Percentiles rank a stretch among this genome's conserved stretches.
phyloP scores from a whole-genome alignment of 2,797 vertebrate species.

The Ispidina lecontei region DNA sequence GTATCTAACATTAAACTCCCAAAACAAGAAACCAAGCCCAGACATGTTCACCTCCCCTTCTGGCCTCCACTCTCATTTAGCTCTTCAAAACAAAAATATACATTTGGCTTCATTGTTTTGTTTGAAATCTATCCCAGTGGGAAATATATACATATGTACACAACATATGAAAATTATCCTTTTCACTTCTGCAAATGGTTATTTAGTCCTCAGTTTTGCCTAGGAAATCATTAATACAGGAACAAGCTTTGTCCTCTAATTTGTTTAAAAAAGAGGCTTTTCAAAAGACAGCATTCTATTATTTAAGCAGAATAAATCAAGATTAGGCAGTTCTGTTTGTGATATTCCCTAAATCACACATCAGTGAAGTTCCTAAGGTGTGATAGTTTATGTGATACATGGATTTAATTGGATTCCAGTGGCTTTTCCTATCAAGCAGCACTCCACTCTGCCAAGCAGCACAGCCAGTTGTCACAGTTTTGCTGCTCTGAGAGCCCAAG shows the following conservation, averaged over 20 bases:
- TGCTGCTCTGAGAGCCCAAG: neutral
- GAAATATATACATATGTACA: neutral
- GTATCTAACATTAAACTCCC: slow-evolving; percentile 20
- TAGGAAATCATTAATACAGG: neutral
- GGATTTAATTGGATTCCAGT: neutral
- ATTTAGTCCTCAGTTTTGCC: neutral
- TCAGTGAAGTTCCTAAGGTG: neutral
- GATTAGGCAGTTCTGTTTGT: neutral
- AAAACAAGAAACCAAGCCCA: slow-evolving; percentile 34
- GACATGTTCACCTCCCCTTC: neutral
- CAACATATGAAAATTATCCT: neutral
- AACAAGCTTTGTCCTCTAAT: neutral
- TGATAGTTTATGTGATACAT: neutral
- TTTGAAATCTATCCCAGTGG: neutral
- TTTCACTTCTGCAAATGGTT: neutral
- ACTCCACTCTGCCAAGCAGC: neutral
- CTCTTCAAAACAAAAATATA: neutral
- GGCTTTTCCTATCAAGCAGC: neutral
- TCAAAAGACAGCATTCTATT: neutral
- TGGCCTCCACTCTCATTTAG: neutral
- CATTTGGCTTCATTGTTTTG: neutral
- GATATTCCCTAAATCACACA: neutral
- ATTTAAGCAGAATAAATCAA: neutral
- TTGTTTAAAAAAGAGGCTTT: neutral
- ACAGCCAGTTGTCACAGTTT: neutral